Conservation (phyloP, 2,797 vertebrate genomes). For the Anomalospiza imberbis region DNA sequence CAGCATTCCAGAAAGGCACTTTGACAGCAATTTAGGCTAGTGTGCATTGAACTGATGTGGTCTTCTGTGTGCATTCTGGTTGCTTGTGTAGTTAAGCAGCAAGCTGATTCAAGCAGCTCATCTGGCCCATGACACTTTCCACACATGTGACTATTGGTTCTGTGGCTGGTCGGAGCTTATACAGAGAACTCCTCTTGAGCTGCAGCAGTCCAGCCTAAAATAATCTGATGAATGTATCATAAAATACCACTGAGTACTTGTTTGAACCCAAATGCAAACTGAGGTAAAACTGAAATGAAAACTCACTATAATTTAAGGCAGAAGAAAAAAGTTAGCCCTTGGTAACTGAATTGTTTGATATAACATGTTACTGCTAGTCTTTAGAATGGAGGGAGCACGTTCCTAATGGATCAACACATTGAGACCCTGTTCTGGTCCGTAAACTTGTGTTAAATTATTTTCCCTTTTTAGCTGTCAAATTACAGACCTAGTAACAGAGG, state of each 20-base stretch:
- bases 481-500: neutral
- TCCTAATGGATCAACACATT: neutral
- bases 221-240: neutral
- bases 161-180: neutral
- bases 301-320: neutral
- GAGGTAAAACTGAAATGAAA: neutral
- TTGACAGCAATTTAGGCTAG: neutral
- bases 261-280: neutral
- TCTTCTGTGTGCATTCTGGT: fast-evolving
- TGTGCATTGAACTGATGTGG: neutral
- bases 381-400: neutral
- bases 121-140: neutral
- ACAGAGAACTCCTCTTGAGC: neutral
- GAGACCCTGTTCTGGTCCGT: neutral
- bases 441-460: neutral
- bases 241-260: neutral
- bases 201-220: neutral
- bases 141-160: neutral
- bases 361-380: neutral
- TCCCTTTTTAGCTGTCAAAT: neutral
- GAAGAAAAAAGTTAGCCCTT: neutral
- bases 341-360: neutral
- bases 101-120: neutral
- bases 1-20: neutral
- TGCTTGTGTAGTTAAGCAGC: neutral